Percentiles rank a stretch among this genome's conserved stretches.
Evolutionary conservation across 2,113 vertebrate genomes (phyloP).

Genomic region (Tinamus guttatus): DNA sequence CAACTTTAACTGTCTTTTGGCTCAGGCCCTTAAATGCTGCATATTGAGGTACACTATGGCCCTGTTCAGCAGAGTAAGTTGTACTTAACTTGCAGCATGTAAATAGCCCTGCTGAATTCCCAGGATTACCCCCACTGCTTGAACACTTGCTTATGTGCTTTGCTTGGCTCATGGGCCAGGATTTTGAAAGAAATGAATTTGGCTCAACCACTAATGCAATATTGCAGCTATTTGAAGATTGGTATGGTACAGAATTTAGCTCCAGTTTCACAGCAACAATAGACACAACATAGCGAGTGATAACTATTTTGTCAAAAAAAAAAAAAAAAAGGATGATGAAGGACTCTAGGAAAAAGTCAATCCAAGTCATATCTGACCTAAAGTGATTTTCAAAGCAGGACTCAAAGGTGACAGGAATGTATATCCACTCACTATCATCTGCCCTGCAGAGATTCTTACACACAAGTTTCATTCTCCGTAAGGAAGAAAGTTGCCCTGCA

Average conservation of each 20-base stretch:
- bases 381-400: neutral
- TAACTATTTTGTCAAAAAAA: no score
- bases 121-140: neutral
- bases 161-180: neutral
- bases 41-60: neutral
- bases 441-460: neutral
- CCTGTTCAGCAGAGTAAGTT: neutral
- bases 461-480: neutral
- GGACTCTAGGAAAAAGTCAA: neutral
- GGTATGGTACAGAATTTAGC: neutral
- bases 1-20: neutral
- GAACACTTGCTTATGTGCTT: neutral
- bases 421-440: neutral
- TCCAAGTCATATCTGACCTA: neutral
- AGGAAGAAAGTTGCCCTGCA: neutral
- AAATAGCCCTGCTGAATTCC: neutral
- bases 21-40: neutral
- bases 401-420: neutral
- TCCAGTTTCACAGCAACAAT: neutral
- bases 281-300: neutral
- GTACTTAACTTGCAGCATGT: neutral
- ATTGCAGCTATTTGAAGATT: neutral
- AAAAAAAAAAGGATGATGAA: no score
- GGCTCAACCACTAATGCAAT: neutral
- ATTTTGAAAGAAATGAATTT: slow-evolving; percentile 32